phyloP scores from a whole-genome alignment of 2,797 vertebrate genomes.

The Catostomus latipinnis region DNA sequence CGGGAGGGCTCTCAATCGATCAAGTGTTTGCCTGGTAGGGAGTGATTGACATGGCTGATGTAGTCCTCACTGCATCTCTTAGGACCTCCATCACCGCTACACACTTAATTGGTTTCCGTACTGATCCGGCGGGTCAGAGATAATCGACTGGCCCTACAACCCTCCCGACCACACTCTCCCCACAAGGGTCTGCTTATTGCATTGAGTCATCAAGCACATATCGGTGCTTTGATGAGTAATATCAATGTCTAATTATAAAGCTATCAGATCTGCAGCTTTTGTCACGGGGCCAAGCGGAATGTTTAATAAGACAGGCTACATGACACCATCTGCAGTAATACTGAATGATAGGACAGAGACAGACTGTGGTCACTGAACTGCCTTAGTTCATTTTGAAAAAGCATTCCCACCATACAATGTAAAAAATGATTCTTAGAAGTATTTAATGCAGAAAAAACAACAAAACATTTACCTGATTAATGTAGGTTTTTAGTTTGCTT shows the following conservation, averaged over 20 bases:
- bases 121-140: constrained; percentile 37
- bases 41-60: constrained; percentile 49
- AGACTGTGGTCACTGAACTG: not conserved
- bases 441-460: not conserved
- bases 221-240: constrained; percentile 44
- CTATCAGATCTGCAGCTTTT: constrained; percentile 19
- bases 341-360: constrained; percentile 14
- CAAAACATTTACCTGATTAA: no score
- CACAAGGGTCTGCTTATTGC: constrained; percentile 41
- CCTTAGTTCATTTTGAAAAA: not conserved
- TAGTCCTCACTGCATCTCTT: constrained; percentile 39
- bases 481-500: no score
- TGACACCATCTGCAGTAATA: not conserved
- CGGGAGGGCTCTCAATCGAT: constrained; percentile 40
- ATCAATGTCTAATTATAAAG: constrained; percentile 43
- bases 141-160: constrained; percentile 44
- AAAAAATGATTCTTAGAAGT: not conserved
- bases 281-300: constrained; percentile 5
- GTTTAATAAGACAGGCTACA: constrained; percentile 5
- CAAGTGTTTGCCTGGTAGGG: constrained; percentile 32
- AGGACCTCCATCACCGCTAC: constrained; percentile 29
- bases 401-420: not conserved
- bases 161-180: constrained; percentile 28
- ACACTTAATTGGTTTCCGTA: constrained; percentile 53
- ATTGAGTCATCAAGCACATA: constrained; percentile 38